A percentile compares a stretch with the other conserved stretches of the same genome.
These are phyloP conservation scores for Anaspis maculata DNA, from an alignment of 2,888 invertebrate genomes.

Conservation along the genomic window DNA sequence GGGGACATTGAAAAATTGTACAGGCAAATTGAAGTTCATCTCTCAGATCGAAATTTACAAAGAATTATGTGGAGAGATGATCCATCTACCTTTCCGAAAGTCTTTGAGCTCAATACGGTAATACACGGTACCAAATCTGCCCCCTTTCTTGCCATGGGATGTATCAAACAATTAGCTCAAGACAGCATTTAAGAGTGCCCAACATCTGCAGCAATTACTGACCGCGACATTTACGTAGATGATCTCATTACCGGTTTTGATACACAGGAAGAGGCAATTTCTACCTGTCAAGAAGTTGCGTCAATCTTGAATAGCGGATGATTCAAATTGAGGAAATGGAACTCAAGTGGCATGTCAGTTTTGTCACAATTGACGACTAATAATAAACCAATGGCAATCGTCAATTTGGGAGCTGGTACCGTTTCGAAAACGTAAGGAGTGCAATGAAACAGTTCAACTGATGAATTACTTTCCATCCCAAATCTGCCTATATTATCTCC, in stretches of 20 bases:
- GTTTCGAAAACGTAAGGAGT: background rate
- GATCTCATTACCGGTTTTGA: no score
- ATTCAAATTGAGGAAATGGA: background rate
- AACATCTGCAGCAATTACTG: no score
- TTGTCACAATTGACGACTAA: no score
- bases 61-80: slow-evolving; percentile 10
- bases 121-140: no score
- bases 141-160: no score
- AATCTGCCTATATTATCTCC: background rate
- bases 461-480: background rate
- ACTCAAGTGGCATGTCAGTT: background rate
- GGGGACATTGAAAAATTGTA: slow-evolving; percentile 24
- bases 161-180: no score
- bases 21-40: slow-evolving; percentile 14
- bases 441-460: background rate
- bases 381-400: no score
- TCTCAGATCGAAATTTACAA: slow-evolving; percentile 14
- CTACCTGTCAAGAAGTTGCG: background rate
- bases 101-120: slow-evolving; percentile 12
- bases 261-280: no score
- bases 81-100: slow-evolving; percentile 6
- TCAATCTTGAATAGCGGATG: background rate
- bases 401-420: background rate
- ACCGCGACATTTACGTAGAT: no score
- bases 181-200: no score